Percentiles rank a stretch among this genome's conserved stretches.
Evolutionary conservation across 2,113 vertebrate species (phyloP).

Genomic region (Aspiorhynchus laticeps): DNA sequence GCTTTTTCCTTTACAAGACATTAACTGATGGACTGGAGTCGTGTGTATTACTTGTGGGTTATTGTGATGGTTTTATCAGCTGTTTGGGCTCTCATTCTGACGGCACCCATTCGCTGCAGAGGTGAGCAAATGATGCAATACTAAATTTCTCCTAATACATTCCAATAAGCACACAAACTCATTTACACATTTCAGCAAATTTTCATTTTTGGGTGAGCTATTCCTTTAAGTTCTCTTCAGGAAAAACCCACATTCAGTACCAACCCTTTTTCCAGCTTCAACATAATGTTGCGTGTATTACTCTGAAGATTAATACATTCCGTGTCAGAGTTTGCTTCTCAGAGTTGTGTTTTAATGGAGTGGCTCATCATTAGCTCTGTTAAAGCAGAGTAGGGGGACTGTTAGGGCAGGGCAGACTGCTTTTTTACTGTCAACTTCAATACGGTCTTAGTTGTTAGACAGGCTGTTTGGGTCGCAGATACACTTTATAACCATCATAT

Average conservation of each 20-base stretch:
- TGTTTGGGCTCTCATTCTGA: neutral
- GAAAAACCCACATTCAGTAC: neutral
- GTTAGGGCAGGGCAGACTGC: slow-evolving; percentile 19
- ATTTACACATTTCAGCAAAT: too few species aligned
- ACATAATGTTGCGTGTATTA: neutral
- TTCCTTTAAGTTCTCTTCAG: neutral
- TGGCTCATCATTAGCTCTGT: slow-evolving; percentile 34
- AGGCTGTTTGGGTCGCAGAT: neutral
- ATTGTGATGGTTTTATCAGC: neutral
- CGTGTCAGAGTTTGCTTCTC: slow-evolving; percentile 17
- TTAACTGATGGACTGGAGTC: neutral
- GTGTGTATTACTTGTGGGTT: neutral
- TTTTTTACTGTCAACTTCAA: slow-evolving; percentile 20
- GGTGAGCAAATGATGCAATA: neutral
- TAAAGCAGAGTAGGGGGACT: slow-evolving; percentile 16
- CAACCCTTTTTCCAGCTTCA: neutral
- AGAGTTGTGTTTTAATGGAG: slow-evolving; percentile 12
- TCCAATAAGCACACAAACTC: neutral
- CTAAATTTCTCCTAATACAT: neutral
- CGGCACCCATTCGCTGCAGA: neutral
- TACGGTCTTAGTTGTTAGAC: neutral
- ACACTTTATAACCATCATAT: neutral
- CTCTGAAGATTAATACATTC: slow-evolving; percentile 15
- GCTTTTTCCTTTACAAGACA: too few species aligned
- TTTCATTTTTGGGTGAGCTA: neutral